Base-by-base conservation (phyloP, 2,888 invertebrate genomes). In the Rutpela maculata region DNA sequence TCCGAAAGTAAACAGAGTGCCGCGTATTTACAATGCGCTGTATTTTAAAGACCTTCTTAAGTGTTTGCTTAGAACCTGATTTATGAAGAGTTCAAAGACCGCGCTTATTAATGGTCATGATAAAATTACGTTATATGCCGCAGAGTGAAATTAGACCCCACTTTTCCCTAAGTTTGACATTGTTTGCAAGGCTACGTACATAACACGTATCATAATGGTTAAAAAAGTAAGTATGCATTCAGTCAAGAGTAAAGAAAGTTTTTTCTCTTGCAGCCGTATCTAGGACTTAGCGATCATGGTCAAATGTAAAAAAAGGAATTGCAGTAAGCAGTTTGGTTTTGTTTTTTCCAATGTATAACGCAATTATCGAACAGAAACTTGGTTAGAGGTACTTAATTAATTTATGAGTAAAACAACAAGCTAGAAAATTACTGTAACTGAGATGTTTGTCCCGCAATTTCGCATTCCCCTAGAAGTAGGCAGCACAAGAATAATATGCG, bases 81-180 rank as follows among this genome's bases (percentile, higher is more conserved):
- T 65, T 18, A 18, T 18, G 3, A 10, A 17, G 17, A 38, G 63
- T 65, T 65, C 63, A 65, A 31, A 17, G 63, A 65, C 63, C 63
- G 31, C 60, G 17, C 0, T n/a, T 4, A 43, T 57, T 62, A 62
- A 62, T 57, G 17, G 19, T 57, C 15, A 18, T 18, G 17, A 57
- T 57, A 57, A 57, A 57, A 57, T 65, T 65, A 10, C 65, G 38
- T 65, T 66, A 50, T 60, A 60, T 70, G 50, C 57, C 9, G 38
- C 35, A 15, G 43, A 35, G 19, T 59, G 19, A 38, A 70, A 60
- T 59, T 56, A 19, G 35, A 38, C 38, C 5, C 38, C 19, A 38
- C 35, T 31, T 60, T 70, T 62, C 15, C 11, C 4, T 43, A 18
- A 59, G 60, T 35, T 70, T 70, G 70, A 70, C 70, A 60, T 70